Percentiles rank a stretch among this genome's conserved stretches.
Evolutionary conservation across 2,113 vertebrate species (phyloP).

Genomic region (Phrynocephalus versicolor): DNA sequence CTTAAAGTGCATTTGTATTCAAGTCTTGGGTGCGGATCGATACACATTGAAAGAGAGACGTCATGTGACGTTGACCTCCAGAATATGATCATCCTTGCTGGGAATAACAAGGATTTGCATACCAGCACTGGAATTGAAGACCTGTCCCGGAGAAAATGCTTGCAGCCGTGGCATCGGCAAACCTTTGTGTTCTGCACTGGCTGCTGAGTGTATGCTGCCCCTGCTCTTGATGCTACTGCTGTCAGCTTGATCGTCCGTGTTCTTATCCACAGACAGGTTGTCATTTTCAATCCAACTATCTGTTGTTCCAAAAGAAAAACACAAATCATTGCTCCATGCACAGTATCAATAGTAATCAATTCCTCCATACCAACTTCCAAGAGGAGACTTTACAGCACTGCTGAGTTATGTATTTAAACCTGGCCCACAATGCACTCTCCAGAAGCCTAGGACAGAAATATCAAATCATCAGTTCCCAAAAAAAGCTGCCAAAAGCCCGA

Average conservation of each 20-base stretch:
- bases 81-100: constrained; percentile 90
- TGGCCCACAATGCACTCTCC: not conserved
- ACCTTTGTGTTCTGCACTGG: constrained; percentile 84
- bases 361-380: not conserved
- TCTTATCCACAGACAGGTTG: constrained; percentile 89
- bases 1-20: constrained; percentile 67
- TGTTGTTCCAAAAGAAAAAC: constrained; percentile 71
- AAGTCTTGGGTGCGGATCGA: constrained; percentile 41
- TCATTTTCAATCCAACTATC: constrained; percentile 97
- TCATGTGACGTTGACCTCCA: constrained; percentile 97
- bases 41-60: constrained; percentile 18
- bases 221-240: constrained; percentile 87
- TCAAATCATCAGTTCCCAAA: not conserved
- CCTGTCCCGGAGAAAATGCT: constrained; percentile 88
- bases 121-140: constrained; percentile 87
- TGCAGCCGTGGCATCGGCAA: constrained; percentile 93
- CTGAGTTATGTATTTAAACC: not conserved
- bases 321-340: not conserved
- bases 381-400: not conserved
- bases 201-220: constrained; percentile 76
- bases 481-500: not conserved
- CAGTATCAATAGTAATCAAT: not conserved
- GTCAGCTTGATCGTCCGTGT: constrained; percentile 87
- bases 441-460: not conserved
- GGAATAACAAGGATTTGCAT: constrained; percentile 92